Evolutionary conservation across 2,113 vertebrate genomes (phyloP), one percentile per base, ranked within the genome.

Genomic region (Zapus hudsonius): DNA sequence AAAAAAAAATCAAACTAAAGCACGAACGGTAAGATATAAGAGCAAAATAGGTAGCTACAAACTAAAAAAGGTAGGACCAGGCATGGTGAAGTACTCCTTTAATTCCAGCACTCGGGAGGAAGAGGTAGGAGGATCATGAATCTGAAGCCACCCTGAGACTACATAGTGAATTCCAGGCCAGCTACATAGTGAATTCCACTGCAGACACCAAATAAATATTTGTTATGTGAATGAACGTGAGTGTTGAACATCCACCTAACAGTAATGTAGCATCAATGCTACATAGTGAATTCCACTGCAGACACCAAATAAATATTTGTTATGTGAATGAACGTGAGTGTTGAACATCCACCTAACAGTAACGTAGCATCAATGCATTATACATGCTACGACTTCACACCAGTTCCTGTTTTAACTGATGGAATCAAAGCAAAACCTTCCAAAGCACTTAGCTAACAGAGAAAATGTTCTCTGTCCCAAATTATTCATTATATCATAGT

Each of bases 171-270:
- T n/a, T n/a, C n/a, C n/a, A n/a, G n/a, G n/a, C n/a, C n/a, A n/a
- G n/a, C n/a, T 59, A 64, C 1, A 80, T 25, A 47, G 47, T 16
- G n/a, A 69, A 90, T 9, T 20, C 55, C 22, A 64, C 0, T 80
- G 57, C 64, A 90, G 63, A 44, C 42, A 73, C 33, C 78, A 85
- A 44, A 66, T 7, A 55, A 29, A 6, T 69, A 78, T 47, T 9
- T 93, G 44, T 85, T 83, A 87, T 67, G 72, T 55, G 25, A 92
- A 87, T 88, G 36, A 91, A 47, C 29, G 52, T 91, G 83, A 87
- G 40, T 67, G 6, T 19, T 85, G 3, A 96, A 84, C n/a, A n/a
- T n/a, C n/a, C n/a, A 87, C 16, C 52, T 52, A 52, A 13, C n/a
- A 76, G 6, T 63, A 75, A 75, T 1, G 9, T 42, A 87, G 44